Conservation (phyloP, 2,113 vertebrate genomes). For the Scalopus aquaticus region DNA sequence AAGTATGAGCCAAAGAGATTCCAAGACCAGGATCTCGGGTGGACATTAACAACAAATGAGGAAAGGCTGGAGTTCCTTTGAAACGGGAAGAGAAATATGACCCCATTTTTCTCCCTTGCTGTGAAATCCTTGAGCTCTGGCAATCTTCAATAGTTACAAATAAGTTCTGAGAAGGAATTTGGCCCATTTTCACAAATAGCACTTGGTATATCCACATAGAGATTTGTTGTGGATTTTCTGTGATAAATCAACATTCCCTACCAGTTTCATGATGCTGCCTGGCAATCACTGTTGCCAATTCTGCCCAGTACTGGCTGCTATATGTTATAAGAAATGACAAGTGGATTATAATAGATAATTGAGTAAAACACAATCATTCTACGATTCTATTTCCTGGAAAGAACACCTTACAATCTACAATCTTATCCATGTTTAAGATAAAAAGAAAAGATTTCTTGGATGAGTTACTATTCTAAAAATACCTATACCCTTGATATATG, state of each 20-base stretch:
- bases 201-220: background rate
- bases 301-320: background rate
- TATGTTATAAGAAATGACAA: background rate
- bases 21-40: background rate
- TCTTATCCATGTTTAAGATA: background rate
- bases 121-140: background rate
- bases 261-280: background rate
- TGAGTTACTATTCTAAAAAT: background rate
- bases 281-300: background rate
- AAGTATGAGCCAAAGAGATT: background rate
- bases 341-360: conserved; percentile 15
- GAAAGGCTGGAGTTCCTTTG: background rate
- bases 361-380: background rate
- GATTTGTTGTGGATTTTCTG: conserved; percentile 3
- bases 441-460: background rate
- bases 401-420: background rate
- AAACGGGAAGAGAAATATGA: background rate
- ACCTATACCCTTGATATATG: background rate
- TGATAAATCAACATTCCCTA: background rate
- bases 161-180: background rate
- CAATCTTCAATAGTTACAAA: background rate
- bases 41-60: background rate
- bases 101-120: background rate
- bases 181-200: background rate
- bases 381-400: background rate